Percentiles rank a stretch among this genome's conserved stretches.
These are phyloP conservation scores for Lynx canadensis DNA, from an alignment of 2,113 vertebrate species.

Conservation along the genomic window DNA sequence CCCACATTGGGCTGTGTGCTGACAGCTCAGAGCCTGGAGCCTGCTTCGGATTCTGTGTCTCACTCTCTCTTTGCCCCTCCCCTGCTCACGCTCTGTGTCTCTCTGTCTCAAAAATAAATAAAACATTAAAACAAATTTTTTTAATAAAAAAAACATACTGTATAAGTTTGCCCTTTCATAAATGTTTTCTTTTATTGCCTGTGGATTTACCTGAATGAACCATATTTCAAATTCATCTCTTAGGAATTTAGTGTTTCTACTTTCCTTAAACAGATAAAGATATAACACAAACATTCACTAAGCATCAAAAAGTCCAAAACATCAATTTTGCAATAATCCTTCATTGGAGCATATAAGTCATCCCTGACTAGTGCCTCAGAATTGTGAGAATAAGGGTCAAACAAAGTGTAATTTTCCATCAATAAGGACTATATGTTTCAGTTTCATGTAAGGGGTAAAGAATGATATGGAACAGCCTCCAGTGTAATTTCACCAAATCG, in stretches of 20 bases:
- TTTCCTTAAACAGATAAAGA: conserved; percentile 38
- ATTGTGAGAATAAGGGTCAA: not conserved
- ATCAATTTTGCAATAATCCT: not conserved
- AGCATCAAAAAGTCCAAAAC: not conserved
- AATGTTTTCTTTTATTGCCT: not conserved
- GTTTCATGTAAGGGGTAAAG: not conserved
- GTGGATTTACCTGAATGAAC: not conserved
- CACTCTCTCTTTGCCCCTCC: too few relatives aligned
- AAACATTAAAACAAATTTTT: too few relatives aligned
- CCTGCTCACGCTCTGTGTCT: too few relatives aligned
- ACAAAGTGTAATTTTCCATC: conserved; percentile 17
- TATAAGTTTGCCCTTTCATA: not conserved
- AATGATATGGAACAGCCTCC: not conserved
- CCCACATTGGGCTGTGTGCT: too few relatives aligned
- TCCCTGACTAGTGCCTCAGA: not conserved
- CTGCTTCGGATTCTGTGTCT: too few relatives aligned
- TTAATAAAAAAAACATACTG: not conserved
- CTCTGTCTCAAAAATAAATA: too few relatives aligned
- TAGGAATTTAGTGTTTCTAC: conserved; percentile 34
- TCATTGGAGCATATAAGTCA: not conserved
- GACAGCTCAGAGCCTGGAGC: too few relatives aligned
- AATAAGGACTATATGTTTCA: not conserved
- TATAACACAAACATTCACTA: not conserved
- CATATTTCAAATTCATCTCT: conserved; percentile 29
- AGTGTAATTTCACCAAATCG: conserved; percentile 8